Conservation (phyloP, 2,797 vertebrate species). For the Podargus strigoides region DNA sequence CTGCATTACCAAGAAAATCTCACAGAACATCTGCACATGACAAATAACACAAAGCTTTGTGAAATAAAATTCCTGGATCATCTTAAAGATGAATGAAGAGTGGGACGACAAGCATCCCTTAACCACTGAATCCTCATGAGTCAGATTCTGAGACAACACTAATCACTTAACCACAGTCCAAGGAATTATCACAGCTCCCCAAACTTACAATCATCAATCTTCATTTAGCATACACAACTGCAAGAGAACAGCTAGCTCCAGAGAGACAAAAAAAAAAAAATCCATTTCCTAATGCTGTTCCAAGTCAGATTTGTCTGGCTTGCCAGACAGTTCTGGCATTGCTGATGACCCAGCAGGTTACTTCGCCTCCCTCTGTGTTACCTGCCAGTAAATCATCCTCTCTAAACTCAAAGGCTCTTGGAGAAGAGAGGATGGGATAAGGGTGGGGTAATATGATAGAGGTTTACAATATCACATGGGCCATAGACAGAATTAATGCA, state of each 20-base stretch:
- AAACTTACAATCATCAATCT: not conserved
- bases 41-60: not conserved
- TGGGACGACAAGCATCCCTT: not conserved
- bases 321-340: not conserved
- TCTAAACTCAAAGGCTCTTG: not conserved
- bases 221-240: not conserved
- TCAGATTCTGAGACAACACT: not conserved
- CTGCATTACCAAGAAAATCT: not conserved
- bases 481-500: not conserved
- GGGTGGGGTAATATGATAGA: not conserved
- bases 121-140: not conserved
- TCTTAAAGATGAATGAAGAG: not conserved
- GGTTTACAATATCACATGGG: not conserved
- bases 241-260: not conserved
- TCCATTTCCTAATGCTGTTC: not conserved
- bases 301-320: not conserved
- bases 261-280: not conserved
- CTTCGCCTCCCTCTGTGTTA: not conserved
- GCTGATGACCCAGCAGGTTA: conserved; percentile 18
- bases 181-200: conserved; percentile 11
- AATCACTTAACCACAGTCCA: not conserved
- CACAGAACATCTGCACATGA: not conserved
- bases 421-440: not conserved
- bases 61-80: not conserved
- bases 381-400: not conserved